Evolutionary conservation across 1,140 invertebrate species (phyloP).

Genomic region (Eriocheir sinensis): DNA sequence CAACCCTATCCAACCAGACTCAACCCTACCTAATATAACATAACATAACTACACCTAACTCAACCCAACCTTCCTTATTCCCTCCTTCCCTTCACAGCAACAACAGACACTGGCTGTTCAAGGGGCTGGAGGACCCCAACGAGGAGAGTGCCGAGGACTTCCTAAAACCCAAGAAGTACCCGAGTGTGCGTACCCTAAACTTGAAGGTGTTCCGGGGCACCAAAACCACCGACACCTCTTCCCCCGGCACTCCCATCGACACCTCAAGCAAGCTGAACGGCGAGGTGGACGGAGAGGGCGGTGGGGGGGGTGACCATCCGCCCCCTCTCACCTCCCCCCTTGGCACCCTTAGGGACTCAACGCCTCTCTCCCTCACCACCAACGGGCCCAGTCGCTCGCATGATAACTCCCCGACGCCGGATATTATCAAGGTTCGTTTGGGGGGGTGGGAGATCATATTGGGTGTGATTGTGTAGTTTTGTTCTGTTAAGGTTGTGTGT

Average conservation of each 20-base stretch:
- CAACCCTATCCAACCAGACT: too few species aligned
- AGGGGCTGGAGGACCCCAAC: conserved; percentile 84
- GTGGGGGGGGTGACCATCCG: neutral
- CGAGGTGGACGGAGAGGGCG: neutral
- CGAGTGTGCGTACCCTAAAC: conserved; percentile 84
- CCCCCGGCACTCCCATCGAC: neutral
- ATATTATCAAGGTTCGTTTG: conserved; percentile 77
- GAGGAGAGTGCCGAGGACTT: conserved; percentile 81
- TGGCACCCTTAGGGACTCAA: conserved; percentile 44
- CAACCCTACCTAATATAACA: neutral
- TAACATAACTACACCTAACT: neutral
- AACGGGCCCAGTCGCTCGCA: conserved; percentile 59
- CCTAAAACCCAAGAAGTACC: conserved; percentile 82
- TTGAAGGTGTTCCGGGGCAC: conserved; percentile 80
- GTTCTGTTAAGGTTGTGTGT: neutral
- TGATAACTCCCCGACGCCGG: conserved; percentile 74
- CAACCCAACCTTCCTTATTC: neutral
- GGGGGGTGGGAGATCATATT: too few species aligned
- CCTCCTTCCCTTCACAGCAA: conserved; percentile 21
- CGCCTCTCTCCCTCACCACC: neutral
- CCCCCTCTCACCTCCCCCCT: conserved; percentile 72
- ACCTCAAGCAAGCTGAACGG: neutral
- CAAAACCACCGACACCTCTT: conserved; percentile 41
- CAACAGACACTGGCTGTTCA: conserved; percentile 82
- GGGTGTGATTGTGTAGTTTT: neutral